A percentile compares a stretch with the other conserved stretches of the same genome.
Evolutionary conservation across 1,140 invertebrate genomes (phyloP).

Genomic region (Pseudomyrmex gracilis): DNA sequence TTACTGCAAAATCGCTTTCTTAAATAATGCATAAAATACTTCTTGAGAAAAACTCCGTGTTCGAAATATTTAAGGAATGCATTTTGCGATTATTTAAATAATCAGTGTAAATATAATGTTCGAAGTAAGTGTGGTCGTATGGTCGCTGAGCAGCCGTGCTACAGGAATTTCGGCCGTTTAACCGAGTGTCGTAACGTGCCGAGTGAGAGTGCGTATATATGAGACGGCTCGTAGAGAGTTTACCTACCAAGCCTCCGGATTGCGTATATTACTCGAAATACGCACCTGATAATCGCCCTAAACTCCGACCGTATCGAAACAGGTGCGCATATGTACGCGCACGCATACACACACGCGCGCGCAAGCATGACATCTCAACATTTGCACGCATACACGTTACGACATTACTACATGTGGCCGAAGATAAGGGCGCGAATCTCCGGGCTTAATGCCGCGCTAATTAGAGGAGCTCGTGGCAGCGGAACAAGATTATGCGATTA

Average conservation of each 20-base stretch:
- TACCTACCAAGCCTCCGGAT: constrained; percentile 18
- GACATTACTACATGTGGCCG: constrained; percentile 8
- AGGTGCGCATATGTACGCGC: constrained; percentile 17
- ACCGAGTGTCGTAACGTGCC: not conserved
- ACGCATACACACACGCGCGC: not conserved
- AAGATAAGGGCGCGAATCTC: constrained; percentile 49
- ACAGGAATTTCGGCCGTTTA: not conserved
- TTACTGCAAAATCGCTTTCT: not conserved
- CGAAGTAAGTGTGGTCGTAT: not conserved
- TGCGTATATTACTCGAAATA: constrained; percentile 45
- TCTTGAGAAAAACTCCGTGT: not conserved
- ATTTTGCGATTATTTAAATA: not conserved
- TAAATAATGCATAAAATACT: too few relatives aligned
- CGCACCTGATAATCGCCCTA: constrained; percentile 50
- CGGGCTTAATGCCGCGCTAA: constrained; percentile 32
- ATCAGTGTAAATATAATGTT: not conserved
- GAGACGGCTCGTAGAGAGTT: constrained; percentile 42
- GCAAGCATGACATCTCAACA: constrained; percentile 32
- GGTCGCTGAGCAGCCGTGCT: not conserved
- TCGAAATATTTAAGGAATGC: not conserved
- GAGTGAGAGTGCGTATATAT: constrained; percentile 22
- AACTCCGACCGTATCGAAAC: constrained; percentile 27
- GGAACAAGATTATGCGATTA: constrained; percentile 23
- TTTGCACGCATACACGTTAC: not conserved
- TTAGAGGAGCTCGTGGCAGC: constrained; percentile 7